A percentile compares a stretch with the other conserved stretches of the same genome.
These are phyloP conservation scores for Prenolepis imparis DNA, from an alignment of 2,888 invertebrate species.

Conservation along the genomic window DNA sequence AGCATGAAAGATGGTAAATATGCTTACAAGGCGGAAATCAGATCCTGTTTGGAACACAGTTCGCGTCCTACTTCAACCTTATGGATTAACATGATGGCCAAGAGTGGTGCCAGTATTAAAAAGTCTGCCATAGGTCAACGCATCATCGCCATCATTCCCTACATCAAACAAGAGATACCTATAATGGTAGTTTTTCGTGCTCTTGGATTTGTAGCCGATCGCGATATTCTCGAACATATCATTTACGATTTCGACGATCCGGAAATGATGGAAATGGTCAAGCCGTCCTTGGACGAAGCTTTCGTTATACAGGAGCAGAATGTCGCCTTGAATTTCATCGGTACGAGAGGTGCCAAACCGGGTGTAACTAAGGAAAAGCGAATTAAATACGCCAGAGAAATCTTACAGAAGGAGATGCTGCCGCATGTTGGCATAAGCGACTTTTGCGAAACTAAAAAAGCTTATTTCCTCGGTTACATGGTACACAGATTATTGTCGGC, in stretches of 20 bases:
- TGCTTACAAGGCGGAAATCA: constrained; percentile 99
- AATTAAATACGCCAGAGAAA: constrained; percentile 99
- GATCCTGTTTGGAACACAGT: constrained; percentile 97
- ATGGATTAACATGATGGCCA: constrained; percentile 99
- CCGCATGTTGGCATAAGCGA: constrained; percentile 99
- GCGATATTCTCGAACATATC: constrained; percentile 99
- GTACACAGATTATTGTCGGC: constrained; percentile 98
- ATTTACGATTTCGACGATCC: constrained; percentile 99
- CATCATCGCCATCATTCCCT: constrained; percentile 98
- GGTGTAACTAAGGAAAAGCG: constrained; percentile 99
- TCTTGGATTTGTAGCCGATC: constrained; percentile 99
- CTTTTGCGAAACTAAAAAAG: constrained; percentile 99
- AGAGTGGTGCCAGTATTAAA: constrained; percentile 98
- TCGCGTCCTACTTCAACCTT: constrained; percentile 98
- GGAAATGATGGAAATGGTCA: constrained; percentile 99
- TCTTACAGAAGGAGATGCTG: constrained; percentile 99
- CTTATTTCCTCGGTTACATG: constrained; percentile 99
- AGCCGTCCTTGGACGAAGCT: constrained; percentile 99
- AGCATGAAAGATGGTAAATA: constrained; percentile 99
- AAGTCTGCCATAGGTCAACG: constrained; percentile 99
- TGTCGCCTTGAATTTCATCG: constrained; percentile 99
- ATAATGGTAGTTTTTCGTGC: constrained; percentile 99
- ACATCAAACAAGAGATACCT: constrained; percentile 99
- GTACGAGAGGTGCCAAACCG: constrained; percentile 98
- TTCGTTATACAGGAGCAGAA: constrained; percentile 99